These are phyloP conservation scores for Lagopus muta DNA, from an alignment of 2,113 vertebrate genomes.

Conservation along the genomic window DNA sequence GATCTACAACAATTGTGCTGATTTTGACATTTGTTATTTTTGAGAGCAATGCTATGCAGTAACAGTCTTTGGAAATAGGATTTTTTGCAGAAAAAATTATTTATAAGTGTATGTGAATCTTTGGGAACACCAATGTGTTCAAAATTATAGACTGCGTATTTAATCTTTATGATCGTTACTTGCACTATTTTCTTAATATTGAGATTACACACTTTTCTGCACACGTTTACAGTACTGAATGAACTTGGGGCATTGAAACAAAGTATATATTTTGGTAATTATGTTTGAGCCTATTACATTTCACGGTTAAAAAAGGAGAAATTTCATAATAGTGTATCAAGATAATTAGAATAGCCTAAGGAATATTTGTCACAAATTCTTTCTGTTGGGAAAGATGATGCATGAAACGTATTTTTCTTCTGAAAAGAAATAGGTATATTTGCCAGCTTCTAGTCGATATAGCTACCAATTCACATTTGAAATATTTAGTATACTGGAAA, in stretches of 20 bases:
- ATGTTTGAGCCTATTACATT: not conserved
- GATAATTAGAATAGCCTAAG: not conserved
- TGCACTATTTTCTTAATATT: not conserved
- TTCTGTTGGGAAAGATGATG: not conserved
- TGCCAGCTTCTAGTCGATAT: not conserved
- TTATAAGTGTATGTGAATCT: not conserved
- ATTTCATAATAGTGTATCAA: too few relatives aligned
- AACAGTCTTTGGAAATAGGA: not conserved
- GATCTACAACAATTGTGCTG: not conserved
- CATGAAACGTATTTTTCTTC: not conserved
- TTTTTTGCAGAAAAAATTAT: not conserved
- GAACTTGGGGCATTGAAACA: not conserved
- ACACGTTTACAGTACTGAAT: not conserved
- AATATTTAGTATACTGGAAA: not conserved
- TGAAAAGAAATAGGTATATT: not conserved
- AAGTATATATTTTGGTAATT: not conserved
- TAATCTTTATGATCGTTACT: not conserved
- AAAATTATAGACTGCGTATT: not conserved
- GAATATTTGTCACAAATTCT: not conserved
- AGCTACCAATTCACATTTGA: not conserved
- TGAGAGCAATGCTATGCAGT: not conserved
- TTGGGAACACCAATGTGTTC: not conserved
- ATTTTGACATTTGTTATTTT: not conserved
- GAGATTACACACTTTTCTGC: not conserved
- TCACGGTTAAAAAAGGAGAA: not conserved